Evolutionary conservation across 2,797 vertebrate genomes (phyloP), one percentile per base, ranked within the genome.

Genomic region (Thalassophryne amazonica): DNA sequence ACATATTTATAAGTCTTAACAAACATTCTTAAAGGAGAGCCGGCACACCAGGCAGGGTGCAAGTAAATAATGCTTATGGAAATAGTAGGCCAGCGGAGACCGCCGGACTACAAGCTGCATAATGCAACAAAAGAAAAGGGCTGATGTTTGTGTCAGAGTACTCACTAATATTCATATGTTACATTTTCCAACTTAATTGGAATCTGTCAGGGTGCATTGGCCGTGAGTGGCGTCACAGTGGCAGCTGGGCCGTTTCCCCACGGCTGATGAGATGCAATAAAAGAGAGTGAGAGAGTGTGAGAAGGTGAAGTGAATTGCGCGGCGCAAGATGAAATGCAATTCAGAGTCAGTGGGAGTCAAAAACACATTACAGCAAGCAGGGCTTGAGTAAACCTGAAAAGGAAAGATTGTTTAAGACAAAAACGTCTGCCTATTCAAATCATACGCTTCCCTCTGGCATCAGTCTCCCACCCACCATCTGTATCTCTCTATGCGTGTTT

Each of bases 101-200:
- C 52, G 46, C 67, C 61, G 7, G 27, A 69, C 64, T 58, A 77
- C 62, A 71, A 60, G 56, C 69, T 81, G 62, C 71, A 85, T 81
- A 87, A 84, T 81, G 73, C 66, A 85, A 80, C 78, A 79, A 84
- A 80, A 72, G 80, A 70, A 74, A n/a, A 35, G 55, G 56, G 61
- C 84, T 84, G 60, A 77, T 83, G 85, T 87, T 86, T 83, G 71
- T 77, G 85, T 80, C 74, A 73, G 60, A 60, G 56, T 65, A 78
- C 72, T 79, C 84, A 86, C 73, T 84, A 84, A 90, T 89, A 90
- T 91, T 92, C 88, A 86, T 78, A 85, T 51, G 69, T 85, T 85
- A 87, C 66, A 75, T 90, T 93, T 92, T 91, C 91, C 80, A 83
- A 89, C 89, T 93, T 94, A 94, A 95, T 93, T 86, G 85, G 83